Evolutionary conservation across 2,797 vertebrate species (phyloP), one percentile per base, ranked within the genome.

Genomic region (Gorsachius magnificus): DNA sequence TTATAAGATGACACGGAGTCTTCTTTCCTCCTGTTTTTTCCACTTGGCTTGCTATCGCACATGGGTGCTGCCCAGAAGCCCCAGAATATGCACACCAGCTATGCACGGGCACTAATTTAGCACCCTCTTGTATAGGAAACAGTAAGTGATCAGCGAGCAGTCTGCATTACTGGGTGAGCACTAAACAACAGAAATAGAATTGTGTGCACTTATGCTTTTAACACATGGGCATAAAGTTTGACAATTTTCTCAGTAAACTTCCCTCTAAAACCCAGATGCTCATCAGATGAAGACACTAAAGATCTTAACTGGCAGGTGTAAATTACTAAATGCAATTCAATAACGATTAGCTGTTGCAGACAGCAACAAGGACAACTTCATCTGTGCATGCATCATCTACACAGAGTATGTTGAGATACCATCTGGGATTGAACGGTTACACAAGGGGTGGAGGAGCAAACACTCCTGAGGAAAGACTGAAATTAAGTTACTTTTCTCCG

Each of bases 271-370:
- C 41, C 33, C 71, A 87, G 72, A 70, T 75, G 57, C 38, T 83
- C 64, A 71, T 80, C 58, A 66, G 36, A 63, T 58, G 41, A 86
- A 46, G 58, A 85, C 45, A 63, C 16, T 41, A 28, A 56, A 46
- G 61, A 88, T 78, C 19, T 41, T 72, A 89, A 96, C 4, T 46
- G 48, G 58, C 61, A 87, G 77, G 86, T 87, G 64, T 68, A 51
- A 94, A 72, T 75, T 69, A 41, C 66, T 72, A 78, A 72, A 76
- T 18, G 81, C 50, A 89, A 77, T 65, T 63, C 75, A 80, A 0
- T 78, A 93, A 84, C 17, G 31, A 95, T 64, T 43, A 79, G 87
- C 57, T 90, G 76, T 21, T 87, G 85, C 90, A 84, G 58, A 87
- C 31, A 82, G 77, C 83, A 91, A 46, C 25, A 66, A 70, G 79